Evolutionary conservation across 2,888 invertebrate genomes (phyloP).

Genomic region (Rhingia campestris): DNA sequence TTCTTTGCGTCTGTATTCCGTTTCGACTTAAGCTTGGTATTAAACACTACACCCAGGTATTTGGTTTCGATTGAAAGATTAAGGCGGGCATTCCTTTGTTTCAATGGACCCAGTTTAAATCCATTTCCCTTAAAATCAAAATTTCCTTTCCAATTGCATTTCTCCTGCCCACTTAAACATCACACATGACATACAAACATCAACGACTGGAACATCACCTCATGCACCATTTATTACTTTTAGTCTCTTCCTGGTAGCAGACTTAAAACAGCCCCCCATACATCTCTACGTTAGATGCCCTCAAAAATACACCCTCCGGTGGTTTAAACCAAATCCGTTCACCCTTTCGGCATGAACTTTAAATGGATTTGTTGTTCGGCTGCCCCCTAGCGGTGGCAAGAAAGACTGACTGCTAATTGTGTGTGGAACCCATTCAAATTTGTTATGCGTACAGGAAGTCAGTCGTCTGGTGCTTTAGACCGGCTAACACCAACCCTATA

Average conservation of each 20-base stretch:
- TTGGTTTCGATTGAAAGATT: too few species aligned
- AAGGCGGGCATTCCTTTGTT: too few species aligned
- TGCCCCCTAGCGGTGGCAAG: not conserved
- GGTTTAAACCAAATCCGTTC: constrained; percentile 23
- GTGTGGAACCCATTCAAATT: constrained; percentile 35
- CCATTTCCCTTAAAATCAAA: too few species aligned
- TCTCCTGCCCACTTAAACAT: not conserved
- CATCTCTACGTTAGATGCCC: constrained; percentile 4
- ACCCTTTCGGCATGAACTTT: constrained; percentile 53
- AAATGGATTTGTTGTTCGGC: constrained; percentile 42
- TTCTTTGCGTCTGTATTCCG: too few species aligned
- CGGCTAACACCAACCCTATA: constrained; percentile 8
- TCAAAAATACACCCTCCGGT: not conserved
- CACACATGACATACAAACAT: not conserved
- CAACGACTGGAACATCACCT: not conserved
- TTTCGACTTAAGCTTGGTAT: too few species aligned
- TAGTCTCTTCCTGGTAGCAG: constrained; percentile 46
- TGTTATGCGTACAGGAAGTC: constrained; percentile 53
- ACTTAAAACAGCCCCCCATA: not conserved
- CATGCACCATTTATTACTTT: constrained; percentile 29
- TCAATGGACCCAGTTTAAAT: too few species aligned
- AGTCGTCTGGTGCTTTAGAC: constrained; percentile 49
- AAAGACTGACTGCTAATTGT: constrained; percentile 23
- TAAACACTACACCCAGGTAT: too few species aligned
- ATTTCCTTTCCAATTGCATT: not conserved